phyloP scores from a whole-genome alignment of 2,888 invertebrate species.

The Agriotes lineatus region DNA sequence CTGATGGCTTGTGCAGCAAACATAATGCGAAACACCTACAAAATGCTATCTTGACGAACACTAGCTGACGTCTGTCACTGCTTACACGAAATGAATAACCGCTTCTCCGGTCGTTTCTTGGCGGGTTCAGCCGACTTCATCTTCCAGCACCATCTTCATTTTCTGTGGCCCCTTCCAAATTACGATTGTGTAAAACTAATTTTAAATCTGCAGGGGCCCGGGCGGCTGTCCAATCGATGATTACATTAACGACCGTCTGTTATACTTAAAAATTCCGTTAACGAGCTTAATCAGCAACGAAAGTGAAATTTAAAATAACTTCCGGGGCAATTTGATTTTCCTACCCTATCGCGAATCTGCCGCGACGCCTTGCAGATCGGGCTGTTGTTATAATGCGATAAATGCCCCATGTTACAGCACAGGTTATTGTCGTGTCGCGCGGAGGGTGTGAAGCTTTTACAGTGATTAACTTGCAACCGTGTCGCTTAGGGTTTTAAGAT shows the following conservation, averaged over 20 bases:
- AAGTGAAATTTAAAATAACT: neutral
- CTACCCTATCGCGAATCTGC: conserved; percentile 4
- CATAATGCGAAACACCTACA: neutral
- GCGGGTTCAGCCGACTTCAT: neutral
- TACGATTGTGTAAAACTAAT: neutral
- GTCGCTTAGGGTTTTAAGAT: conserved; percentile 20
- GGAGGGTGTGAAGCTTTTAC: conserved; percentile 18
- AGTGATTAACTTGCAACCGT: conserved; percentile 20
- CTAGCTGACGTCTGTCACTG: conserved; percentile 4
- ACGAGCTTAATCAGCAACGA: neutral
- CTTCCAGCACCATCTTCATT: conserved; percentile 2
- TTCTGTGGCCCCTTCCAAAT: neutral
- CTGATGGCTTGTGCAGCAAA: neutral
- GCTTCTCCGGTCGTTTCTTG: conserved; percentile 1
- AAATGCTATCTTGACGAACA: conserved; percentile 6
- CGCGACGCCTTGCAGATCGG: conserved; percentile 7
- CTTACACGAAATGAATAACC: conserved; percentile 3
- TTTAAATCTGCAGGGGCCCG: neutral
- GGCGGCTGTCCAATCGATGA: neutral
- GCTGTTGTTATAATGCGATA: conserved; percentile 10
- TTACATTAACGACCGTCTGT: conserved; percentile 4
- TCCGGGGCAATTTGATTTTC: neutral
- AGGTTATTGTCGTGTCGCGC: conserved; percentile 22
- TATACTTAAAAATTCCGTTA: neutral
- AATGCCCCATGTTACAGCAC: conserved; percentile 12